phyloP scores from a whole-genome alignment of 2,113 vertebrate genomes.

The Salvelinus fontinalis region DNA sequence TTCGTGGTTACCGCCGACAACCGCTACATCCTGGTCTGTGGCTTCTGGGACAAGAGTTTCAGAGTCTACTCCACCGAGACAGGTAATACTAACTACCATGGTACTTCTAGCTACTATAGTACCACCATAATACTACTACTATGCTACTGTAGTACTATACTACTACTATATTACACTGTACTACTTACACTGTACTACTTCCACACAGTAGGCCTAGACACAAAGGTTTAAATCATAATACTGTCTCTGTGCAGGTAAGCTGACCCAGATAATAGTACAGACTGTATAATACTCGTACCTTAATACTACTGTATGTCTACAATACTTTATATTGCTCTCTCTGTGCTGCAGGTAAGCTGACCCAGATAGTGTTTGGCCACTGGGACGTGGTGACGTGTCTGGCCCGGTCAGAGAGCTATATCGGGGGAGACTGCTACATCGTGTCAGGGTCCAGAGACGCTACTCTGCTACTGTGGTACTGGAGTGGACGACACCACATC shows the following conservation, averaged over 20 bases:
- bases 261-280: too few relatives aligned
- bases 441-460: slow-evolving; percentile 96
- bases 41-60: slow-evolving; percentile 99
- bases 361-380: slow-evolving; percentile 98
- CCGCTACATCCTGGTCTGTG: slow-evolving; percentile 96
- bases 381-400: slow-evolving; percentile 98
- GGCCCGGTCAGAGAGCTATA: slow-evolving; percentile 95
- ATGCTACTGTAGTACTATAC: background rate
- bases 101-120: too few relatives aligned
- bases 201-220: too few relatives aligned
- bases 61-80: slow-evolving; percentile 97
- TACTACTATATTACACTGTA: background rate
- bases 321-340: background rate
- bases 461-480: slow-evolving; percentile 96
- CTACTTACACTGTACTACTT: background rate
- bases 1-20: slow-evolving; percentile 99
- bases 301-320: too few relatives aligned
- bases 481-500: slow-evolving; percentile 96
- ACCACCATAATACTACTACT: too few relatives aligned
- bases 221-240: too few relatives aligned
- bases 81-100: slow-evolving; percentile 70
- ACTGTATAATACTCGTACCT: too few relatives aligned
- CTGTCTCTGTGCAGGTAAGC: too few relatives aligned
- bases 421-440: slow-evolving; percentile 97
- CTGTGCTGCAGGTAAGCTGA: slow-evolving; percentile 84